phyloP scores from a whole-genome alignment of 2,888 invertebrate genomes.

The Callimorpha dominula region DNA sequence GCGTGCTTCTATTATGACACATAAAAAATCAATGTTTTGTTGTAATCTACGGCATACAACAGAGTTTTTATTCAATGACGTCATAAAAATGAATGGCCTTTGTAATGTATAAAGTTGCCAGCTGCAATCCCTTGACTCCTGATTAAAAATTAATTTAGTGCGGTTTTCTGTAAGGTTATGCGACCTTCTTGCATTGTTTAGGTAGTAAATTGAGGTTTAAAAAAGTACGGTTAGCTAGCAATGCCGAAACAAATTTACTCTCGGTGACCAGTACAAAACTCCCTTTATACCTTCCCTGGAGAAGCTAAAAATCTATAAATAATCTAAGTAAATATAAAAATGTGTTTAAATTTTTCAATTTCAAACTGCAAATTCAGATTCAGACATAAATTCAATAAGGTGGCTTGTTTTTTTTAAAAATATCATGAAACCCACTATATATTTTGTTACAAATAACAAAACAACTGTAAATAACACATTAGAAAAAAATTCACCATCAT shows the following conservation, averaged over 20 bases:
- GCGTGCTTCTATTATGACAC: background rate
- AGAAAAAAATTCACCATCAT: background rate
- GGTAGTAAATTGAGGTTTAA: background rate
- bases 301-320: background rate
- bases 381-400: background rate
- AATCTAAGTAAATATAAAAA: background rate
- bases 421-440: background rate
- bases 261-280: background rate
- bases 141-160: slow-evolving; percentile 62
- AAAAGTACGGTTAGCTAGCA: no score
- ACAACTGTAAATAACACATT: background rate
- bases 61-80: slow-evolving; percentile 14
- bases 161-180: slow-evolving; percentile 22
- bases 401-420: background rate
- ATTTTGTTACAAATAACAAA: background rate
- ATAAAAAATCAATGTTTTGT: background rate
- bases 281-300: background rate
- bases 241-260: background rate
- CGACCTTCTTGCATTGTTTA: slow-evolving; percentile 16
- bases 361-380: background rate
- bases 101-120: slow-evolving; percentile 61
- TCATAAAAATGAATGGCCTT: slow-evolving; percentile 46
- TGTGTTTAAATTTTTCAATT: background rate
- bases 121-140: slow-evolving; percentile 54
- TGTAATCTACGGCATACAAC: background rate